Base-by-base conservation (phyloP, 2,888 invertebrate species). In the Nemoura dubitans region DNA sequence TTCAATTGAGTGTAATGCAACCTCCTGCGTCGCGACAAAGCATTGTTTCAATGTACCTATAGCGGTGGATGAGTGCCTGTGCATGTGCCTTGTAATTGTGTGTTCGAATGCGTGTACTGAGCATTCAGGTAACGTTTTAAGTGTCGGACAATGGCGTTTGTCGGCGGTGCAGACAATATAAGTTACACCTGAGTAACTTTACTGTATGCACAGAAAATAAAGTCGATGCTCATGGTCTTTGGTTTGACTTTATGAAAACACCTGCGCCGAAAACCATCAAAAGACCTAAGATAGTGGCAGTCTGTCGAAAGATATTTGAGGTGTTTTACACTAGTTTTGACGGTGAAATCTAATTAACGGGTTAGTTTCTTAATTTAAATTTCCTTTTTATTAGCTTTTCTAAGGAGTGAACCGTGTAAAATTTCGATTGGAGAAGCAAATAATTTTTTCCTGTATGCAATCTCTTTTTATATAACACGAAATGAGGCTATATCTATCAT, bases 111-210 rank as follows among this genome's bases (percentile, higher is more conserved):
- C 27, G 81, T 81, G 81, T 59, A 59, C 29, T 81, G 81, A 30
- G 81, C 29, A 81, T 81, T 81, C 81, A 81, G 29, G n/a, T 30
- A 29, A 29, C 81, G 81, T 81, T 30, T 21, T 29, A 81, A 29
- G 30, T 81, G 81, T 81, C 30, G 30, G 29, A 81, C 81, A 81
- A 81, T 81, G 81, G 6, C 29, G 81, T 81, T 81, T 81, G 81
- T 30, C 81, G 81, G 81, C 81, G 29, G 10, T n/a, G n/a, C 29
- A 29, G 30, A 81, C 81, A 81, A 29, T 30, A 81, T 81, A 29
- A 30, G 81, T 81, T 81, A 81, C 81, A 81, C 81, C 81, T 81
- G 81, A 81, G 30, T 81, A 30, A 81, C 81, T 21, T 29, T n/a
- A 16, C 27, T 29, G 21, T 59, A 21, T 21, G 14, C 10, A 81